A percentile compares a stretch with the other conserved stretches of the same genome.
phyloP scores from a whole-genome alignment of 2,113 vertebrate species.

The Etia nguti region DNA sequence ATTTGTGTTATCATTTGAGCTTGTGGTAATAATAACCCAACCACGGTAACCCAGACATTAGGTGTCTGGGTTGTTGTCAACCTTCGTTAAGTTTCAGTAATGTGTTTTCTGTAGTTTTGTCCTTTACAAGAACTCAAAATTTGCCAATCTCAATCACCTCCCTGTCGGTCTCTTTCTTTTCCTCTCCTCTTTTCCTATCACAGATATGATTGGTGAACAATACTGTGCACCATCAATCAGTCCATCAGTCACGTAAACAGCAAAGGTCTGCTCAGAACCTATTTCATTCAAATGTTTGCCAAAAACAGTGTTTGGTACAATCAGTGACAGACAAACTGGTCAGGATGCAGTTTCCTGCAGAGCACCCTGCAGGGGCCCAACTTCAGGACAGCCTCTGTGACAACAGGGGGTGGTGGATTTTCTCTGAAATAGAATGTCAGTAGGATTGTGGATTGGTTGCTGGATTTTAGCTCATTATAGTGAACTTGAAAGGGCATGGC shows the following conservation, averaged over 20 bases:
- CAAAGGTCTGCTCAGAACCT: not conserved
- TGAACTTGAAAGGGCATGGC: not conserved
- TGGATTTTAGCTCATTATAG: conserved; percentile 14
- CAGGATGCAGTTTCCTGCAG: not conserved
- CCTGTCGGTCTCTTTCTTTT: not conserved
- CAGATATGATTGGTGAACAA: not conserved
- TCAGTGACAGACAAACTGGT: not conserved
- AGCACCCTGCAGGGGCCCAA: not conserved
- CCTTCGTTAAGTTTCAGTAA: not conserved
- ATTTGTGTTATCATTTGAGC: not conserved
- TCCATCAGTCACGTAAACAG: not conserved
- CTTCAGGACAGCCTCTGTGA: not conserved
- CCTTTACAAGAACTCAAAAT: not conserved
- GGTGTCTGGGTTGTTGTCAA: not conserved
- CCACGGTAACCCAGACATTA: not conserved
- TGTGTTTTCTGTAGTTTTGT: not conserved
- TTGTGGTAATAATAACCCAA: not conserved
- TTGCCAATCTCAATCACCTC: not conserved
- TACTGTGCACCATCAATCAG: conserved; percentile 6
- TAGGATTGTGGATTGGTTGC: not conserved
- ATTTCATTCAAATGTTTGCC: not conserved
- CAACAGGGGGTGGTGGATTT: conserved; percentile 11
- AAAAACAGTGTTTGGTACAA: not conserved
- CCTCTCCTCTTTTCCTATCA: not conserved
- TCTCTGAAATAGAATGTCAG: not conserved